Evolutionary conservation across 35 echinoderm and acorn worm genomes (phyloP).

Genomic region (Ptychodera flava): DNA sequence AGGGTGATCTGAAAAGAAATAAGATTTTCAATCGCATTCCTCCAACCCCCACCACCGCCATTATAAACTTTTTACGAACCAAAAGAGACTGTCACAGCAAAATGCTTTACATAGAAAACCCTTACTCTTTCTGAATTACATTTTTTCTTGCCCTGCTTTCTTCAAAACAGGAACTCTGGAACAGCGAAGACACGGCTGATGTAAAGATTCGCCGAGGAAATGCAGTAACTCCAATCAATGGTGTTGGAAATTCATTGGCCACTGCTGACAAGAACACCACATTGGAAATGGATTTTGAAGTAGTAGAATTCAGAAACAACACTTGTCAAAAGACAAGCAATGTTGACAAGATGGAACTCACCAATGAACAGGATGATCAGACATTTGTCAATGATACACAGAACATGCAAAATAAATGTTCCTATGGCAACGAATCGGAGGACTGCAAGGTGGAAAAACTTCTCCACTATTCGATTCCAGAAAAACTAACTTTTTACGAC

Average conservation of each 20-base stretch:
- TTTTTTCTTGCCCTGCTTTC: too few species aligned
- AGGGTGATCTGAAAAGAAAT: too few species aligned
- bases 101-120: too few species aligned
- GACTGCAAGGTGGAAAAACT: not conserved
- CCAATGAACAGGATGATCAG: not conserved
- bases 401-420: not conserved
- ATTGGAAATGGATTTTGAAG: not conserved
- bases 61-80: too few species aligned
- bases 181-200: not conserved
- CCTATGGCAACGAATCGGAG: not conserved
- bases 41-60: too few species aligned
- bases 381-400: not conserved
- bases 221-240: not conserved
- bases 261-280: not conserved
- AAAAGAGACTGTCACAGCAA: too few species aligned
- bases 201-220: not conserved
- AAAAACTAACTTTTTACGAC: slow-evolving; percentile 44
- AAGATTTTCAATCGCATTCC: too few species aligned
- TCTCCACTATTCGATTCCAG: not conserved
- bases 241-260: not conserved
- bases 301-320: not conserved
- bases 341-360: not conserved
- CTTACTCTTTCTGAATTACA: too few species aligned
- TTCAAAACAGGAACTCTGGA: too few species aligned
- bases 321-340: not conserved